Percentiles rank a stretch among this genome's conserved stretches.
Conservation (phyloP, 2,888 invertebrate species). For the Penaeus monodon region DNA sequence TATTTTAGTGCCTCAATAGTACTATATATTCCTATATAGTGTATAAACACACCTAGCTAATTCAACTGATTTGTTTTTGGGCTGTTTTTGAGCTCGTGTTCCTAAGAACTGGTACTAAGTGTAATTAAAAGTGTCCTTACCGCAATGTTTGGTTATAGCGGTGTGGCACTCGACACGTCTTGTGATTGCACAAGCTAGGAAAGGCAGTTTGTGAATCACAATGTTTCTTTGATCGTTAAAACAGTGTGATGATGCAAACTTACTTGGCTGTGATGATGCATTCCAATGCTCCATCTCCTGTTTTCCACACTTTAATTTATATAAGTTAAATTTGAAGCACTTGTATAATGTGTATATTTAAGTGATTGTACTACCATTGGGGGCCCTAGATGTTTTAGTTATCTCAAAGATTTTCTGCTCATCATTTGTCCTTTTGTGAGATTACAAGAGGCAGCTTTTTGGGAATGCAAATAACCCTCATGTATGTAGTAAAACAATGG, state of each 20-base stretch:
- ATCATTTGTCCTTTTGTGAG: not conserved
- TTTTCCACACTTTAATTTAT: constrained; percentile 5
- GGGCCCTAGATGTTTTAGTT: not conserved
- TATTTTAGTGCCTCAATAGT: constrained; percentile 25
- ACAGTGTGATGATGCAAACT: constrained; percentile 47
- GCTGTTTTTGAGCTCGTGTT: constrained; percentile 34
- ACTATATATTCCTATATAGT: not conserved
- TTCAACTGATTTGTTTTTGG: constrained; percentile 15
- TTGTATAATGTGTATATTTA: constrained; percentile 8
- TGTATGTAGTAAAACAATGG: constrained; percentile 43
- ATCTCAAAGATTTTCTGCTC: not conserved
- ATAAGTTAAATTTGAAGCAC: constrained; percentile 20
- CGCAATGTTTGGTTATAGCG: not conserved
- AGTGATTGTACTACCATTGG: constrained; percentile 15
- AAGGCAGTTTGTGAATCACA: constrained; percentile 24
- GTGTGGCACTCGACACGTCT: too few species aligned
- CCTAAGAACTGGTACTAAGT: constrained; percentile 17
- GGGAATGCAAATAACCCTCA: constrained; percentile 50
- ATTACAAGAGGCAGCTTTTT: constrained; percentile 40
- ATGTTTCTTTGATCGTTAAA: constrained; percentile 4
- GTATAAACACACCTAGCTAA: constrained; percentile 23
- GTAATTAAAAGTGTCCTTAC: constrained; percentile 17
- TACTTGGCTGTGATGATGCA: constrained; percentile 49
- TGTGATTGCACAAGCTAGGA: not conserved
- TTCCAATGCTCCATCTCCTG: constrained; percentile 40